phyloP scores from a whole-genome alignment of 2,888 invertebrate species.

The Epinotia nisella region DNA sequence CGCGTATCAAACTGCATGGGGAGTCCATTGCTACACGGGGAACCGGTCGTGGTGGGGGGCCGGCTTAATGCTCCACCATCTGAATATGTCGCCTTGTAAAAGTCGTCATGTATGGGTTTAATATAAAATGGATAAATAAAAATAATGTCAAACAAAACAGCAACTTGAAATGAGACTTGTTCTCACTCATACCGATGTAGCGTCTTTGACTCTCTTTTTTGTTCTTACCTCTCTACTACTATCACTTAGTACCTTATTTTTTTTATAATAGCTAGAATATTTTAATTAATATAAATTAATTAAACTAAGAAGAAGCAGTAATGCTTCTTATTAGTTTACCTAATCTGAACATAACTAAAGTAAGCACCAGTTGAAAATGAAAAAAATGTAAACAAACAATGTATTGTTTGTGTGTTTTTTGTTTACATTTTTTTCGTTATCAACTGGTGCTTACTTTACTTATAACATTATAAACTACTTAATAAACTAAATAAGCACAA shows the following conservation, averaged over 20 bases:
- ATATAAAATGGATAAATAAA: conserved; percentile 46
- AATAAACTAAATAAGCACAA: not conserved
- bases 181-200: conserved; percentile 47
- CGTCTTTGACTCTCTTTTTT: conserved; percentile 64
- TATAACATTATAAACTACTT: not conserved
- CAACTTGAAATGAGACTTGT: conserved; percentile 45
- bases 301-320: too few species aligned
- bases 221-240: not conserved
- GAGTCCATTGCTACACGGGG: conserved; percentile 71
- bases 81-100: conserved; percentile 59
- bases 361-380: too few species aligned
- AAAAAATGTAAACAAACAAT: too few species aligned
- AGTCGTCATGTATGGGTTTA: conserved; percentile 47
- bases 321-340: too few species aligned
- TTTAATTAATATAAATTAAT: too few species aligned
- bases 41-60: conserved; percentile 64
- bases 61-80: conserved; percentile 62
- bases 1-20: conserved; percentile 45
- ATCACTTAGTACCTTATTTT: not conserved
- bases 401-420: too few species aligned
- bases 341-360: too few species aligned
- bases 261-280: not conserved
- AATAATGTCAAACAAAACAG: conserved; percentile 43
- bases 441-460: too few species aligned
- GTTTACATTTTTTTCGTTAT: too few species aligned